Percentiles rank a stretch among this genome's conserved stretches.
Evolutionary conservation across 2,888 invertebrate genomes (phyloP).

Genomic region (Scrobipalpa atriplicella): DNA sequence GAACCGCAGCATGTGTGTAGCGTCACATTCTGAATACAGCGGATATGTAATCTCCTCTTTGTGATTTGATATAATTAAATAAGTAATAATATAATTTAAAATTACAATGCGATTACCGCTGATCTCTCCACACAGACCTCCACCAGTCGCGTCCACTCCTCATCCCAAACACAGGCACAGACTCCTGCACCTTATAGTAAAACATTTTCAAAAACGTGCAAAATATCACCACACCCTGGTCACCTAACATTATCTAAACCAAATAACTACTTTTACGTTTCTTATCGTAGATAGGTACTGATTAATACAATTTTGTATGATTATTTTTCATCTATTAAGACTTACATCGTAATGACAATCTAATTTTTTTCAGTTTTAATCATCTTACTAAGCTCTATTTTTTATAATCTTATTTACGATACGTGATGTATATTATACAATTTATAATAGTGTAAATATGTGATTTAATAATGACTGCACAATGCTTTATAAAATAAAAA

Average conservation of each 20-base stretch:
- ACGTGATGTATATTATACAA: constrained; percentile 79
- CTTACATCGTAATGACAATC: constrained; percentile 74
- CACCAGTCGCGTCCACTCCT: constrained; percentile 59
- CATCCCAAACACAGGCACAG: constrained; percentile 68
- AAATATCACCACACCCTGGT: constrained; percentile 83
- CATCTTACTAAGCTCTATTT: constrained; percentile 82
- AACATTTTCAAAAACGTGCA: constrained; percentile 83
- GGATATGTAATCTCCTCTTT: constrained; percentile 77
- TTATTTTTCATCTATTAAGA: constrained; percentile 70
- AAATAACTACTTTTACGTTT: constrained; percentile 75
- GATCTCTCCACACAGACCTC: constrained; percentile 63
- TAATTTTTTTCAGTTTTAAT: constrained; percentile 71
- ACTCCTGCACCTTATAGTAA: constrained; percentile 74
- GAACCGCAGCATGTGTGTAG: constrained; percentile 60
- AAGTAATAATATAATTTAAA: constrained; percentile 55
- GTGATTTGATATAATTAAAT: constrained; percentile 56
- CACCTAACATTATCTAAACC: constrained; percentile 81
- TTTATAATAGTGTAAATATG: constrained; percentile 81
- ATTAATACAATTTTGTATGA: constrained; percentile 75
- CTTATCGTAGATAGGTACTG: constrained; percentile 71
- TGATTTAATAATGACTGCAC: constrained; percentile 67
- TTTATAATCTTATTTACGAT: constrained; percentile 69
- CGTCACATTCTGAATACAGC: constrained; percentile 69
- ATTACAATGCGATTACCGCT: constrained; percentile 70
- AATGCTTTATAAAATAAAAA: constrained; percentile 65